Percentiles rank a stretch among this genome's conserved stretches.
phyloP scores from a whole-genome alignment of 2,888 invertebrate genomes.

The Ophonus ardosiacus region DNA sequence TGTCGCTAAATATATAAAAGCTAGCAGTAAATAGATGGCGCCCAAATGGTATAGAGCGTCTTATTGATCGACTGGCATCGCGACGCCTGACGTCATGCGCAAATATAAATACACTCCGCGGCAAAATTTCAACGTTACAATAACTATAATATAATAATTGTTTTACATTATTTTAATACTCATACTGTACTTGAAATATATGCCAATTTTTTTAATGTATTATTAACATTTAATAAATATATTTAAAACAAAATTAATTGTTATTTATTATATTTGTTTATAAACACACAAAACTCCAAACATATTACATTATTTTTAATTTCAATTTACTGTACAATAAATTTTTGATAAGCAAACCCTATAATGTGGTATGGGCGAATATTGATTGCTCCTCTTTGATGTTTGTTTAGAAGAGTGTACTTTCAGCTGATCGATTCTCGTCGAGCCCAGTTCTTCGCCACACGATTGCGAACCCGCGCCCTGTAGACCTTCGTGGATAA shows the following conservation, averaged over 20 bases:
- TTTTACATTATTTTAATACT: not conserved
- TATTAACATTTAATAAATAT: not conserved
- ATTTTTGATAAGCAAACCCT: not conserved
- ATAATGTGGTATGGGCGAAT: not conserved
- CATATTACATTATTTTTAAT: not conserved
- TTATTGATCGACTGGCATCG: not conserved
- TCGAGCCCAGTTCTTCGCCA: slow-evolving; percentile 42
- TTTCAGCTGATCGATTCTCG: slow-evolving; percentile 73
- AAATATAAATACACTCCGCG: slow-evolving; percentile 4
- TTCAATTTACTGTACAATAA: not conserved
- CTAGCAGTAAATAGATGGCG: not conserved
- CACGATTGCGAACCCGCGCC: slow-evolving; percentile 10
- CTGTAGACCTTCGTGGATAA: not conserved
- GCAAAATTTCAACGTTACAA: not conserved
- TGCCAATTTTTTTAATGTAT: no score
- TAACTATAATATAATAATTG: not conserved
- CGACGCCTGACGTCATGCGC: slow-evolving; percentile 58
- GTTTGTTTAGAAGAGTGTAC: slow-evolving; percentile 70
- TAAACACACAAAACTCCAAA: not conserved
- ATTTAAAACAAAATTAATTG: not conserved
- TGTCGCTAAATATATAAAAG: not conserved
- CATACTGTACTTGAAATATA: not conserved
- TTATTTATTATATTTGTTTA: slow-evolving; percentile 1
- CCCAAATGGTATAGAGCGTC: not conserved
- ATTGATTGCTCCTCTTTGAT: not conserved